Evolutionary conservation across 1,140 invertebrate species (phyloP).

Genomic region (Platyura marginata): DNA sequence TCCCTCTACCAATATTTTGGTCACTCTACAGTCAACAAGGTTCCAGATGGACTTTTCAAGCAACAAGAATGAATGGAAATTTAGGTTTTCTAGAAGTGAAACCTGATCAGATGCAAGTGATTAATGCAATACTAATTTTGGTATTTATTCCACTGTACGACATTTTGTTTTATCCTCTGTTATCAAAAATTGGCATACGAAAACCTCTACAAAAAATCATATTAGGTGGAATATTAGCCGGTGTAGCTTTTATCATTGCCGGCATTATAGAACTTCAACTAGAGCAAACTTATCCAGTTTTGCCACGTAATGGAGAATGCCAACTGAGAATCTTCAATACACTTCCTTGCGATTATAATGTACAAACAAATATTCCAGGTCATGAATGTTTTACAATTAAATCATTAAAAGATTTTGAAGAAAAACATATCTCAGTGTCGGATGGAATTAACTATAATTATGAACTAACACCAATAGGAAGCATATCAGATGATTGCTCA

Average conservation of each 20-base stretch:
- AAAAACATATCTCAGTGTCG: slow-evolving; percentile 12
- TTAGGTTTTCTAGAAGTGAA: slow-evolving; percentile 35
- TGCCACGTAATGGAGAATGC: slow-evolving; percentile 30
- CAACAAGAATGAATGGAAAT: slow-evolving; percentile 46
- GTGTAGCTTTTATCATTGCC: slow-evolving; percentile 43
- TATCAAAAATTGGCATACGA: slow-evolving; percentile 10
- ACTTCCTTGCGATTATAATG: slow-evolving; percentile 18
- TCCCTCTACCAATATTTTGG: slow-evolving; percentile 53
- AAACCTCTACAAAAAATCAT: slow-evolving; percentile 38
- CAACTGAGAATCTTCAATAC: slow-evolving; percentile 50
- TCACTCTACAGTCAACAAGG: slow-evolving; percentile 43
- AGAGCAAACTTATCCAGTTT: slow-evolving; percentile 40
- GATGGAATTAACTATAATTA: slow-evolving; percentile 8
- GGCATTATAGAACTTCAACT: slow-evolving; percentile 44
- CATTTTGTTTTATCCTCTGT: slow-evolving; percentile 14
- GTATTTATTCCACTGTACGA: slow-evolving; percentile 58
- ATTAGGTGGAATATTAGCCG: slow-evolving; percentile 43
- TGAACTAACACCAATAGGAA: slow-evolving; percentile 7
- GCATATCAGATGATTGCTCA: slow-evolving; percentile 13
- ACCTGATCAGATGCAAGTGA: slow-evolving; percentile 55
- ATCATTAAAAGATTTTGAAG: slow-evolving; percentile 13
- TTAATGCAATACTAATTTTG: slow-evolving; percentile 55
- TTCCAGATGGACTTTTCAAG: slow-evolving; percentile 38
- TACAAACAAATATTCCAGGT: slow-evolving; percentile 11
- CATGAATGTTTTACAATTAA: slow-evolving; percentile 12